Percentiles rank a stretch among this genome's conserved stretches.
These are phyloP conservation scores for Chironomus tentans DNA, from an alignment of 2,888 invertebrate species.

Conservation along the genomic window DNA sequence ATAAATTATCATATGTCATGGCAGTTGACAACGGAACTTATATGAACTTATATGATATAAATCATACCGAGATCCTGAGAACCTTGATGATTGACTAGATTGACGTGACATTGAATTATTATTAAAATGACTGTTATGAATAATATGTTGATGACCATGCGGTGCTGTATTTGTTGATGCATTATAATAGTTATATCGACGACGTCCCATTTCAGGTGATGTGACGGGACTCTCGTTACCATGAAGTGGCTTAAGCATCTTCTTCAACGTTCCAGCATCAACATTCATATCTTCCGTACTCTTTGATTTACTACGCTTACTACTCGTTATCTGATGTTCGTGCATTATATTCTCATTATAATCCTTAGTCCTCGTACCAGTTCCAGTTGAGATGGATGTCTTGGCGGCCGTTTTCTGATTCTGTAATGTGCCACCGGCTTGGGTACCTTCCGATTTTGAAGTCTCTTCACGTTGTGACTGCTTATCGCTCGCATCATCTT, in stretches of 20 bases:
- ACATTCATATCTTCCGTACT: slow-evolving; percentile 83
- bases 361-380: slow-evolving; percentile 53
- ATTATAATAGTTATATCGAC: slow-evolving; percentile 60
- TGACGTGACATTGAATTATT: slow-evolving; percentile 50
- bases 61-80: slow-evolving; percentile 52
- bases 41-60: not conserved
- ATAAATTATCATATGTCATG: not conserved
- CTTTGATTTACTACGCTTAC: slow-evolving; percentile 72
- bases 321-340: slow-evolving; percentile 64
- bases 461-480: slow-evolving; percentile 46
- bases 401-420: slow-evolving; percentile 46
- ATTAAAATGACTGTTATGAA: slow-evolving; percentile 45
- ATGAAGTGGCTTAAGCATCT: slow-evolving; percentile 91
- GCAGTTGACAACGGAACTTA: not conserved
- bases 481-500: slow-evolving; percentile 30
- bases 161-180: slow-evolving; percentile 48
- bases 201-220: slow-evolving; percentile 81
- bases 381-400: slow-evolving; percentile 52
- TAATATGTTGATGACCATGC: slow-evolving; percentile 49
- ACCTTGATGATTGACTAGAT: slow-evolving; percentile 57
- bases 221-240: slow-evolving; percentile 82
- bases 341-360: slow-evolving; percentile 52
- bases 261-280: slow-evolving; percentile 73
- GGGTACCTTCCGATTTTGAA: slow-evolving; percentile 70
- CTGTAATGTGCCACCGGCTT: slow-evolving; percentile 67